Evolutionary conservation across 1,140 invertebrate genomes (phyloP), one percentile per base, ranked within the genome.

Genomic region (Penaeus chinensis): DNA sequence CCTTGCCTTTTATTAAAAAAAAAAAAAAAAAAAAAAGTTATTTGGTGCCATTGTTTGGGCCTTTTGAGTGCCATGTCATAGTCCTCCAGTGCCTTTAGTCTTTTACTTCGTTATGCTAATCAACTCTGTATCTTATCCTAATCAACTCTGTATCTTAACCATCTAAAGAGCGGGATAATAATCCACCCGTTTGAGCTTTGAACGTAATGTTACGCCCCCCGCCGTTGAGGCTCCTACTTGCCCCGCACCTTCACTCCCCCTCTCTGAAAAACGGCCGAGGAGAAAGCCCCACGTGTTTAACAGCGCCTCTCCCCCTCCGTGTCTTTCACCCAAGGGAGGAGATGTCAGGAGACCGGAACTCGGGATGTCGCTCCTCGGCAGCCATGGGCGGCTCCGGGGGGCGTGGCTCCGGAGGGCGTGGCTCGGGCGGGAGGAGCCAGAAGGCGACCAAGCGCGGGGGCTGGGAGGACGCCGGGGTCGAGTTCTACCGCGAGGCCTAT

Each of bases 401-500:
- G 22, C 63, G 90, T 10, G 69, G 66, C 60, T 47, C 63, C 27
- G 88, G 88, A 2, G 63, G 88, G 61, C 77, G 88, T 13, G 80
- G 88, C 4, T 78, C 79, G 11, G 62, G 76, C 2, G 74, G 82
- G 24, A 82, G 82, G 82, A 88, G 87, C 61, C 74, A 78, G 42
- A 79, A 79, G 24, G 66, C 77, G 18, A 85, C 76, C 24, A 90
- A 89, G 82, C 81, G 82, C 19, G 90, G 84, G 42, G 90, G 90
- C 16, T 96, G 96, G 96, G 96, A 96, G 93, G 96, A 96, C 91
- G 96, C 96, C 47, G 96, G 96, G 1, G 94, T 94, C 13, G 96
- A 97, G 92, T 97, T 97, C 93, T 96, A 96, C 92, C 95, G 96
- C 91, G 96, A 96, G 92, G 94, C 95, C 91, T 97, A 96, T 92